Base-by-base conservation (phyloP, 2,113 vertebrate species). In the Syrrhaptes paradoxus region DNA sequence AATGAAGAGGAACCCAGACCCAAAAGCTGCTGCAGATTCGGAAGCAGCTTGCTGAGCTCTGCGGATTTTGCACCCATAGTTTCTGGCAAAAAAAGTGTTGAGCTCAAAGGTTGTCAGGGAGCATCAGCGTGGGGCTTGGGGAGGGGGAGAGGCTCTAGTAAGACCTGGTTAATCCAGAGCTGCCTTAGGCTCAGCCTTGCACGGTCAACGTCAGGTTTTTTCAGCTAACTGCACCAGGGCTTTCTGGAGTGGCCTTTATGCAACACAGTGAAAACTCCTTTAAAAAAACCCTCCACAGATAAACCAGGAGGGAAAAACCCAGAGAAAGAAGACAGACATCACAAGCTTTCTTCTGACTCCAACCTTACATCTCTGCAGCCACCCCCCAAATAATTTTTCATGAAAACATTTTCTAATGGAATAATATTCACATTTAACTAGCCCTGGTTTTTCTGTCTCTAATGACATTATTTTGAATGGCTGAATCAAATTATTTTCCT, bases 81-180 rank as follows among this genome's bases (percentile, higher is more conserved):
- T 63, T 32, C 72, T 76, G 24, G 34, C 36, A 51, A 29, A 26
- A 19, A 19, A 1, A 11, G 9, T 4, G 13, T 41, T 84, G 14
- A 34, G 41, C 28, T 38, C 70, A 10, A 3, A 7, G 59, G 24
- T 1, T 29, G 21, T 16, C 58, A 9, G 31, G 2, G 48, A 78
- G 65, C 41, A 26, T 4, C 34, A 7, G 10, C 1, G 28, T 6
- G 19, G 52, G 61, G 38, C 36, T 71, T 34, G 1, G 0, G 2
- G 70, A 34, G 29, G 22, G 17, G 16, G 58, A 45, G 24, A 16
- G 48, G 31, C 36, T 66, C 54, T 18, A 9, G 4, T 3, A 26
- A 24, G 38, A 55, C 14, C 4, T 6, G 28, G 46, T 41, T 41
- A 41, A 41, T 41, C 41, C 32, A 45, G 46, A 62, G 29, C 9